Evolutionary conservation across 2,888 invertebrate genomes (phyloP).

Genomic region (Herminia tarsipennalis): DNA sequence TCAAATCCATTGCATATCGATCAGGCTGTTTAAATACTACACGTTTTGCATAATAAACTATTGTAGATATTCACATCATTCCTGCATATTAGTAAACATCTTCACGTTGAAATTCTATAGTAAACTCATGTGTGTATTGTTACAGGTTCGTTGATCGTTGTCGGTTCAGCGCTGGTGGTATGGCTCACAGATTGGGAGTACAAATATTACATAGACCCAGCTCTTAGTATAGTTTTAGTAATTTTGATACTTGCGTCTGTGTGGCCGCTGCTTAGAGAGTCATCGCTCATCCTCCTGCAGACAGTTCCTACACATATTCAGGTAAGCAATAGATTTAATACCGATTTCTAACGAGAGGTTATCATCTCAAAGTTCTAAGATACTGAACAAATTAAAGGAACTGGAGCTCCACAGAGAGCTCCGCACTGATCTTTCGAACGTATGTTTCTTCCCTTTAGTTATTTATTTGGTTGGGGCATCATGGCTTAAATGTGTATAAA

Average conservation of each 20-base stretch:
- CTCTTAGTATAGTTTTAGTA: constrained; percentile 95
- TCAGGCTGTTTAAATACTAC: not conserved
- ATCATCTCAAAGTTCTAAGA: too few species aligned
- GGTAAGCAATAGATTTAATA: constrained; percentile 58
- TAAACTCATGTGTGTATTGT: constrained; percentile 60
- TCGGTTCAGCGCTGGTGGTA: constrained; percentile 92
- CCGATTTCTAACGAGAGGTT: not conserved
- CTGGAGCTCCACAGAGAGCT: too few species aligned
- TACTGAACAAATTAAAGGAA: too few species aligned
- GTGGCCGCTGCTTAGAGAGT: constrained; percentile 96
- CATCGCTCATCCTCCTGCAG: constrained; percentile 97
- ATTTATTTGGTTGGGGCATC: too few species aligned
- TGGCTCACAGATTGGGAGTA: constrained; percentile 93
- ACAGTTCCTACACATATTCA: constrained; percentile 99
- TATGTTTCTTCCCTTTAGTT: too few species aligned
- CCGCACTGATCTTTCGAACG: too few species aligned
- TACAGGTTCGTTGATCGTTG: constrained; percentile 94
- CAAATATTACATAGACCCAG: constrained; percentile 96
- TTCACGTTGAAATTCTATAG: not conserved
- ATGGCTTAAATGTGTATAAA: too few species aligned
- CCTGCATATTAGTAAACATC: too few species aligned
- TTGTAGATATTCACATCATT: too few species aligned
- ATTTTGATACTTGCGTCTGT: constrained; percentile 94
- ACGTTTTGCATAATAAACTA: not conserved
- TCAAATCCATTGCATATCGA: not conserved